Evolutionary conservation across 2,797 vertebrate species (phyloP).

Genomic region (Lerista edwardsae): DNA sequence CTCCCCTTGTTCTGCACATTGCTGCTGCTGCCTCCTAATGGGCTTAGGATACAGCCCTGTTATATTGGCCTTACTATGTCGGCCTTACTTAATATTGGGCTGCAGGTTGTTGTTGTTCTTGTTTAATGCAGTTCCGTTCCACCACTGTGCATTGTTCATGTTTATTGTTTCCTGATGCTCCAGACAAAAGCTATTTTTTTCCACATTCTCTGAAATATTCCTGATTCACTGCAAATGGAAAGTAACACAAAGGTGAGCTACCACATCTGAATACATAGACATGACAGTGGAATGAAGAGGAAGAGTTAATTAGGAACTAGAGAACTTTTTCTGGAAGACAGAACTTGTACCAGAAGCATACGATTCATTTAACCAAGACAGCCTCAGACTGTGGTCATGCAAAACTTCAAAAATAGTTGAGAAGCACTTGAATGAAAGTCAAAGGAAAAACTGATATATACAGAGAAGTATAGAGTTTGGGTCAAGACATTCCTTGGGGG

Average conservation of each 20-base stretch:
- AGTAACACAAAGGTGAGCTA: background rate
- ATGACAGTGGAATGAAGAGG: background rate
- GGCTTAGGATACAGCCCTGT: too few species aligned
- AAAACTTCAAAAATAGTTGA: background rate
- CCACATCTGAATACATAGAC: background rate
- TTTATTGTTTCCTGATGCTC: too few species aligned
- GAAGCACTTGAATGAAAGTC: constrained; percentile 14
- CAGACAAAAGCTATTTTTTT: too few species aligned
- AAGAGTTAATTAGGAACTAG: background rate
- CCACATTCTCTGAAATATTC: background rate
- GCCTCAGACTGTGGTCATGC: background rate
- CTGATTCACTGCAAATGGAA: background rate
- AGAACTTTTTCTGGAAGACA: background rate
- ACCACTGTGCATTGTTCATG: too few species aligned
- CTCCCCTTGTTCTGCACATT: too few species aligned
- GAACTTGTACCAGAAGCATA: constrained; percentile 1
- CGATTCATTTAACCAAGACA: constrained; percentile 1
- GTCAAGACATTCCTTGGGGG: background rate
- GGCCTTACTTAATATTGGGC: too few species aligned
- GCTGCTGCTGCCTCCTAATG: too few species aligned
- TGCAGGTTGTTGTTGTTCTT: too few species aligned
- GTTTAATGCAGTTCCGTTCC: too few species aligned
- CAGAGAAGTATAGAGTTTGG: background rate
- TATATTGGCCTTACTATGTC: too few species aligned
- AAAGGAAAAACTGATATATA: background rate